Evolutionary conservation across 2,888 invertebrate genomes (phyloP), one percentile per base, ranked within the genome.

Genomic region (Elysia crispata): DNA sequence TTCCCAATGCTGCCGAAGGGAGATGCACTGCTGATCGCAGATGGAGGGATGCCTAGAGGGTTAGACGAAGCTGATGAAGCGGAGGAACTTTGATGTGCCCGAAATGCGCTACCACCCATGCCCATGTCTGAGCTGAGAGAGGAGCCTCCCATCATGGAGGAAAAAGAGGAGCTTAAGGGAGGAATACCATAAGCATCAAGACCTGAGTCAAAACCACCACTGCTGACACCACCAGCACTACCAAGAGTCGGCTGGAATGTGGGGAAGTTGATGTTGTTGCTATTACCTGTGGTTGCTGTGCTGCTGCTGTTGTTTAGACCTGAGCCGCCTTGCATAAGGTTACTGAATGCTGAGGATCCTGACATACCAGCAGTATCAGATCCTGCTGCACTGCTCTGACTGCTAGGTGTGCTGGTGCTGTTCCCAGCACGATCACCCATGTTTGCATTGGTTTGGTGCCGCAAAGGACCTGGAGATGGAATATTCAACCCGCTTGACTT

Each of bases 101-200:
- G 70, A 66, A 80, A 80, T 31, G 80, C 80, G 76, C 80, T 80
- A 1, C 80, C 80, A 20, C 76, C 80, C 72, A 80, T 72, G 18
- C 64, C 76, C 18, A 64, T 64, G 20, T 80, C 80, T 50, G 30
- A 62, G 25, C 62, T 70, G 0, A 76, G 23, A 54, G 64, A 8
- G 57, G 25, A 6, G 6, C n/a, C 60, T n/a, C n/a, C n/a, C 25
- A n/a, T 60, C n/a, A 60, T 60, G n/a, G n/a, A 41, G 41, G 41
- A 41, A 11, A 41, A 11, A 11, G 41, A 41, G 5, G 41, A 41
- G 11, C 41, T 41, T 11, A 41, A 11, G 41, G 41, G 41, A 41
- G 41, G 41, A 11, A 41, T 41, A 11, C 41, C 41, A 11, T 6
- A 41, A 41, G 41, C 41, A 3, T 41, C 41, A 3, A 41, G 11